A percentile compares a stretch with the other conserved stretches of the same genome.
Conservation (phyloP, 2,888 invertebrate genomes). For the Ophraella communa region DNA sequence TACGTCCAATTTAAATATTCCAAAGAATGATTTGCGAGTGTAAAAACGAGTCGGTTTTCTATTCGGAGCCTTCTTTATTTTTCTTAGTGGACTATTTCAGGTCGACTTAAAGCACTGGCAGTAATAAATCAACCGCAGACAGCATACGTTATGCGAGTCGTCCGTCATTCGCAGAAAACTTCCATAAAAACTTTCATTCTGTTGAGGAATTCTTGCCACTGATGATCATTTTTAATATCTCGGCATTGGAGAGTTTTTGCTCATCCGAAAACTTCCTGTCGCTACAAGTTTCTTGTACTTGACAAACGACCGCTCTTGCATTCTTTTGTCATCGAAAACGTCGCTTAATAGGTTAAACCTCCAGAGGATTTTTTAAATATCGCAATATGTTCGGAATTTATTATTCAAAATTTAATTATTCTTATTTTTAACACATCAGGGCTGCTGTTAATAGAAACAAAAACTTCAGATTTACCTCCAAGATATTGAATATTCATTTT, state of each 20-base stretch:
- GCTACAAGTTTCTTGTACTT: constrained; percentile 30
- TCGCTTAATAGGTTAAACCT: constrained; percentile 14
- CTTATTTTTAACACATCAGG: no score
- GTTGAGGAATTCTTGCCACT: constrained; percentile 41
- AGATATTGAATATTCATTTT: no score
- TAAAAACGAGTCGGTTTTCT: constrained; percentile 60
- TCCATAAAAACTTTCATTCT: constrained; percentile 43
- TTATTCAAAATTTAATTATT: no score
- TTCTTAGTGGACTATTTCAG: constrained; percentile 53
- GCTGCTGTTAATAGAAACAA: no score
- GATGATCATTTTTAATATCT: constrained; percentile 46
- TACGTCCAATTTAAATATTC: constrained; percentile 7
- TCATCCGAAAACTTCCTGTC: constrained; percentile 29
- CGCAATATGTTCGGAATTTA: no score
- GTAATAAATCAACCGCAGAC: constrained; percentile 57
- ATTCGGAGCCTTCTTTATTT: constrained; percentile 59
- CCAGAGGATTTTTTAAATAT: not conserved
- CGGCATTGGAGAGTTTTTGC: constrained; percentile 40
- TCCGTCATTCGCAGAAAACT: constrained; percentile 53
- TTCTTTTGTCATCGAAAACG: constrained; percentile 18
- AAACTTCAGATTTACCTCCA: no score
- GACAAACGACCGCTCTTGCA: constrained; percentile 25
- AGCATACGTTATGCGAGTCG: constrained; percentile 57
- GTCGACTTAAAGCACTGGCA: constrained; percentile 48
- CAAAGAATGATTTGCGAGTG: constrained; percentile 58